phyloP scores from a whole-genome alignment of 2,888 invertebrate genomes.

The Phalangium opilio region DNA sequence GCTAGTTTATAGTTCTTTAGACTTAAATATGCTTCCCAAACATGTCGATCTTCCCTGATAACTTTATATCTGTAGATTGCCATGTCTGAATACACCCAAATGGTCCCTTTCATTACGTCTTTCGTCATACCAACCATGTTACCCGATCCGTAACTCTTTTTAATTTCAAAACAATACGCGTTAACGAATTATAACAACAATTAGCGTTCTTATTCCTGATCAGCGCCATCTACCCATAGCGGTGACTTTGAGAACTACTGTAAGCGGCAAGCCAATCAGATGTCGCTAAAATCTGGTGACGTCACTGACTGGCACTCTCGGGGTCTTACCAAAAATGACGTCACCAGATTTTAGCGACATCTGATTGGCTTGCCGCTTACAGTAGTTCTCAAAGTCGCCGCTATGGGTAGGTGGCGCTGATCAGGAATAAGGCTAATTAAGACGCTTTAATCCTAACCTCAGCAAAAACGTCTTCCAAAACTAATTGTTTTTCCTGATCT shows the following conservation, averaged over 20 bases:
- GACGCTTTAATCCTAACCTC: conserved; percentile 24
- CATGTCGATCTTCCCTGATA: conserved; percentile 50
- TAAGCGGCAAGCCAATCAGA: too few relatives aligned
- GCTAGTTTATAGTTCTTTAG: conserved; percentile 73
- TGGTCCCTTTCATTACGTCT: conserved; percentile 54
- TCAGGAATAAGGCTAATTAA: neutral
- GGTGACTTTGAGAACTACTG: too few relatives aligned
- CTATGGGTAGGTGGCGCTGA: too few relatives aligned
- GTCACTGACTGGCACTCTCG: too few relatives aligned
- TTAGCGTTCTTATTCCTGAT: too few relatives aligned
- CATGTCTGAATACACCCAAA: conserved; percentile 75
- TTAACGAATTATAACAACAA: neutral
- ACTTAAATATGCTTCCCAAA: conserved; percentile 53
- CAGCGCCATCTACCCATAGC: too few relatives aligned
- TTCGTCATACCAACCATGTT: conserved; percentile 56
- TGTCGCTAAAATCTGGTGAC: too few relatives aligned
- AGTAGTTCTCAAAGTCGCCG: too few relatives aligned
- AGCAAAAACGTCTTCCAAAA: conserved; percentile 55
- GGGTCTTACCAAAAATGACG: too few relatives aligned
- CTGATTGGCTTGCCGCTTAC: too few relatives aligned
- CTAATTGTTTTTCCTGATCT: conserved; percentile 42
- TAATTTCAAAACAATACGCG: neutral
- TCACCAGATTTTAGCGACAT: too few relatives aligned
- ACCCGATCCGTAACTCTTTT: conserved; percentile 49
- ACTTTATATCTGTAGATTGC: conserved; percentile 74